Evolutionary conservation across 2,888 invertebrate genomes (phyloP).

Genomic region (Celastrina argiolus): DNA sequence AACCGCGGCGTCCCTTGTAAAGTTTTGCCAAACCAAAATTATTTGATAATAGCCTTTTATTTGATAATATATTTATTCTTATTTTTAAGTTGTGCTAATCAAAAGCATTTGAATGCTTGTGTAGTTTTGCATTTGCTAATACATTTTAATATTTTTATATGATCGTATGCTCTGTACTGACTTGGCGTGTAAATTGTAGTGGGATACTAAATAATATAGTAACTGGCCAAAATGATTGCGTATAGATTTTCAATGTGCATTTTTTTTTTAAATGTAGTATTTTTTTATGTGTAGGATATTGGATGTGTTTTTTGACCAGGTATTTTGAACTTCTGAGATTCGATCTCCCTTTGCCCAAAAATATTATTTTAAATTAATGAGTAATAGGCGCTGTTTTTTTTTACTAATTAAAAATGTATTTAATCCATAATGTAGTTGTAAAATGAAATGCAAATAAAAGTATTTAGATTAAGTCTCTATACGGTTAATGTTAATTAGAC

Average conservation of each 20-base stretch:
- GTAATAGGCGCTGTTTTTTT: not conserved
- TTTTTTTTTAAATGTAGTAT: no score
- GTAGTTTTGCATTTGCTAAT: conserved; percentile 5
- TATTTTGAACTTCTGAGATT: no score
- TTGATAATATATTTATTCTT: conserved; percentile 73
- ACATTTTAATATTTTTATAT: not conserved
- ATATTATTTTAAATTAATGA: not conserved
- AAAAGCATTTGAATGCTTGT: conserved; percentile 4
- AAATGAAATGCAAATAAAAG: not conserved
- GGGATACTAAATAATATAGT: not conserved
- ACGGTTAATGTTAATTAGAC: not conserved
- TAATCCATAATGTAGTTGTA: not conserved
- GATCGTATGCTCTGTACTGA: not conserved
- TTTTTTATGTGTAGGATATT: no score
- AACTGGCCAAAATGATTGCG: no score
- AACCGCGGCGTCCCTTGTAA: not conserved
- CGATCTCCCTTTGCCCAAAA: not conserved
- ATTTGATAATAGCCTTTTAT: conserved; percentile 37
- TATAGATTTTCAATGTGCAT: no score
- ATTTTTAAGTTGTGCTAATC: conserved; percentile 42
- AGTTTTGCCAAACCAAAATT: not conserved
- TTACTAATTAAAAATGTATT: not conserved
- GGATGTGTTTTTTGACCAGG: no score
- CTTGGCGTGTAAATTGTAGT: not conserved
- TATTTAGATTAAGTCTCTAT: not conserved